Base-by-base conservation (phyloP, 2,797 vertebrate species). In the Mallotus villosus region DNA sequence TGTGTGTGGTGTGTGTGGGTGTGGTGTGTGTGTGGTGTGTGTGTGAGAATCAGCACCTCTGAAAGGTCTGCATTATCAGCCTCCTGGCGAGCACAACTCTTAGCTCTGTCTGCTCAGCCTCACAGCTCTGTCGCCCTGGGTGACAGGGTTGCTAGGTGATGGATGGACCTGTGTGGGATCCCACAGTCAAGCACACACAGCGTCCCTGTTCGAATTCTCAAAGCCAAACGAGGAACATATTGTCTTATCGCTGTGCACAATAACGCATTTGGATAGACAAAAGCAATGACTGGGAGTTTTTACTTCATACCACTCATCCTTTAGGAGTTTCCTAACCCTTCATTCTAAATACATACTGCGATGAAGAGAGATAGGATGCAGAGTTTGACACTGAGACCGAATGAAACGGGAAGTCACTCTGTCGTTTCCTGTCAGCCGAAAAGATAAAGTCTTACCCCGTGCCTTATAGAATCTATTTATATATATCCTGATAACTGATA, bases 81-180 rank as follows among this genome's bases (percentile, higher is more conserved):
- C 67, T 71, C 80, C 72, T 83, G 86, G 87, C 75, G 84, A 81
- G 32, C 32, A 34, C 32, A 34, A 34, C 32, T 34, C 32, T 34
- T 34, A 34, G 69, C 64, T 86, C 69, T 70, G 75, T 78, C 77
- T 78, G 64, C 75, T 77, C 75, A 70, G 84, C 81, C 66, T 79
- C 67, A 77, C 73, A 66, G 76, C 78, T 77, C 75, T 65, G 86
- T 87, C 74, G 84, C 87, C 78, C 82, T 6, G 73, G 84, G 88
- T 87, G 83, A 87, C 81, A 24, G 83, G 86, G 82, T 84, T 89
- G 83, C 84, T 86, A 85, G 69, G 83, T 80, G 80, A 86, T 71
- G 76, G 76, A 64, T 78, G 72, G 83, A 70, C 71, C 71, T 72
- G 73, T 78, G 77, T 83, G 84, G 76, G 84, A 81, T 85, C 51